Conservation (phyloP, 1,140 invertebrate species). For the Drosophila aff. region DNA sequence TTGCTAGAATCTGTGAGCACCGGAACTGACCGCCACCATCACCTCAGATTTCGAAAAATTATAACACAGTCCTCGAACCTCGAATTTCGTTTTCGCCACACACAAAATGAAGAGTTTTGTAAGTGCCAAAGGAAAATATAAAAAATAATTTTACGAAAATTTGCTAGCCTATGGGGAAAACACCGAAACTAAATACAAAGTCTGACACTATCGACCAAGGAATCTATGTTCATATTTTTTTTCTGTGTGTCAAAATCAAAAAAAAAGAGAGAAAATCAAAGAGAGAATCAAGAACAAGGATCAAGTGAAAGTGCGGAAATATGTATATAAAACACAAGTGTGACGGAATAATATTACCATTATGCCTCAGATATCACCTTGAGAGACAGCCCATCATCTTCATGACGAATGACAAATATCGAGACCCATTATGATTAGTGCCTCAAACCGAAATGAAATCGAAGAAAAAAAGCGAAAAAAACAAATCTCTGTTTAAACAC, state of each 20-base stretch:
- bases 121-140: slow-evolving; percentile 38
- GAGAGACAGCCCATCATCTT: slow-evolving; percentile 18
- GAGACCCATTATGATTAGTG: slow-evolving; percentile 53
- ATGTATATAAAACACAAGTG: neutral
- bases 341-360: neutral
- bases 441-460: slow-evolving; percentile 31
- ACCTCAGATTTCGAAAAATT: neutral
- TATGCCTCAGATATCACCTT: slow-evolving; percentile 31
- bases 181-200: neutral
- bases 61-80: slow-evolving; percentile 27
- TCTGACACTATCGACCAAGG: neutral
- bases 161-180: neutral
- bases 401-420: slow-evolving; percentile 44
- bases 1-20: slow-evolving; percentile 80
- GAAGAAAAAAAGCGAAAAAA: slow-evolving; percentile 8
- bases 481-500: slow-evolving; percentile 12
- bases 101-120: slow-evolving; percentile 77
- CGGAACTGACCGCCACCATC: slow-evolving; percentile 47
- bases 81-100: slow-evolving; percentile 57
- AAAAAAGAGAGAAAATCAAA: neutral
- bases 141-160: neutral
- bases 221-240: slow-evolving; percentile 21
- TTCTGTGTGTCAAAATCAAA: slow-evolving; percentile 3
- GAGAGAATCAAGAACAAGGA: neutral
- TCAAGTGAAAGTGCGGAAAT: slow-evolving; percentile 33